phyloP scores from a whole-genome alignment of 1,140 invertebrate genomes.

The Dysdera silvatica region DNA sequence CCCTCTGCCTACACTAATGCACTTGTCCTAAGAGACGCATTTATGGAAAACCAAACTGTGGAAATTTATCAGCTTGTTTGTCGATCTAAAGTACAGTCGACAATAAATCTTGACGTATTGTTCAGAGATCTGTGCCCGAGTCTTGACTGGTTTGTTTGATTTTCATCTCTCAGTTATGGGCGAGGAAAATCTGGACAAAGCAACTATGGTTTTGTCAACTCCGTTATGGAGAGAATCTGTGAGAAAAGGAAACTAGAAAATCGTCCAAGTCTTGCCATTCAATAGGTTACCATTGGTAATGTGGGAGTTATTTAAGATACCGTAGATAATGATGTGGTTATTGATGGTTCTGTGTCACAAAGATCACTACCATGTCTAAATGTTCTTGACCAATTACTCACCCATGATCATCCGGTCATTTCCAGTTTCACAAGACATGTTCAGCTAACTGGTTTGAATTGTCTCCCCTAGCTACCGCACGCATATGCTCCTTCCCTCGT shows the following conservation, averaged over 20 bases:
- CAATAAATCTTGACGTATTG: slow-evolving; percentile 63
- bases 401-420: slow-evolving; percentile 71
- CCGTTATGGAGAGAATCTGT: slow-evolving; percentile 87
- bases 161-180: slow-evolving; percentile 90
- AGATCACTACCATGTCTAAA: slow-evolving; percentile 77
- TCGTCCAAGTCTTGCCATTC: slow-evolving; percentile 70
- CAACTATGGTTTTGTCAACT: slow-evolving; percentile 94
- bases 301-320: slow-evolving; percentile 83
- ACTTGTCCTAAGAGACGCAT: slow-evolving; percentile 66
- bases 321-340: slow-evolving; percentile 81
- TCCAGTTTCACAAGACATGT: too few relatives aligned
- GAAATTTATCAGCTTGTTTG: slow-evolving; percentile 65
- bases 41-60: slow-evolving; percentile 78
- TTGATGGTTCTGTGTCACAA: slow-evolving; percentile 88
- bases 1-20: too few relatives aligned
- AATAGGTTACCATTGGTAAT: slow-evolving; percentile 96
- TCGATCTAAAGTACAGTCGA: slow-evolving; percentile 55
- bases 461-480: too few relatives aligned
- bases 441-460: too few relatives aligned
- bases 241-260: slow-evolving; percentile 70
- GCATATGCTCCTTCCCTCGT: too few relatives aligned
- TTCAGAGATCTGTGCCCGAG: slow-evolving; percentile 65
- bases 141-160: slow-evolving; percentile 83
- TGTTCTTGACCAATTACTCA: slow-evolving; percentile 78
- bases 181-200: slow-evolving; percentile 88